These are phyloP conservation scores for Sinocyclocheilus maitianheensis DNA, from an alignment of 2,113 vertebrate species.

Conservation along the genomic window DNA sequence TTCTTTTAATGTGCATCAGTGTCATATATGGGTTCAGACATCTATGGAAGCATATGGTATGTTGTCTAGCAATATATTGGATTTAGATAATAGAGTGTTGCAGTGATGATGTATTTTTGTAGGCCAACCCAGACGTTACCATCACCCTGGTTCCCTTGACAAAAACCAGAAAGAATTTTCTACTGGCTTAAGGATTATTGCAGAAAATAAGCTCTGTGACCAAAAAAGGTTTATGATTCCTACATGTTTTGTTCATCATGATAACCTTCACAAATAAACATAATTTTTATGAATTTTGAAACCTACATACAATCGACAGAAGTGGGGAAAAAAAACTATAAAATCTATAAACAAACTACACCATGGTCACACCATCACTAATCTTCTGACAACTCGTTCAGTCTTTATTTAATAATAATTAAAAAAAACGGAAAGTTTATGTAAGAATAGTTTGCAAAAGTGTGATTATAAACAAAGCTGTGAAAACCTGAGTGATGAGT, in stretches of 20 bases:
- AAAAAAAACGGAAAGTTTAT: background rate
- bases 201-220: conserved; percentile 3
- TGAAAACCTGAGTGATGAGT: background rate
- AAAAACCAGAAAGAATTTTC: background rate
- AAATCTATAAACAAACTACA: background rate
- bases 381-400: background rate
- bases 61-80: background rate
- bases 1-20: background rate
- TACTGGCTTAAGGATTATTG: background rate
- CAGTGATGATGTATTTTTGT: background rate
- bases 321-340: background rate
- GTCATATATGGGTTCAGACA: background rate
- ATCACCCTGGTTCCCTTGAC: background rate
- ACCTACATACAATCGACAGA: background rate
- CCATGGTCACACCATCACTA: background rate
- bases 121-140: no score
- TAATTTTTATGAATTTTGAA: background rate
- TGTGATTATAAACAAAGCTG: no score
- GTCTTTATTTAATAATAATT: background rate
- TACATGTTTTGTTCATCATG: background rate
- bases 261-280: background rate
- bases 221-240: background rate
- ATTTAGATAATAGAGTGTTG: background rate
- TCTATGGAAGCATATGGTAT: background rate
- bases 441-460: background rate